A percentile compares a stretch with the other conserved stretches of the same genome.
Evolutionary conservation across 2,888 invertebrate genomes (phyloP).

Genomic region (Zaprionus bogoriensis): DNA sequence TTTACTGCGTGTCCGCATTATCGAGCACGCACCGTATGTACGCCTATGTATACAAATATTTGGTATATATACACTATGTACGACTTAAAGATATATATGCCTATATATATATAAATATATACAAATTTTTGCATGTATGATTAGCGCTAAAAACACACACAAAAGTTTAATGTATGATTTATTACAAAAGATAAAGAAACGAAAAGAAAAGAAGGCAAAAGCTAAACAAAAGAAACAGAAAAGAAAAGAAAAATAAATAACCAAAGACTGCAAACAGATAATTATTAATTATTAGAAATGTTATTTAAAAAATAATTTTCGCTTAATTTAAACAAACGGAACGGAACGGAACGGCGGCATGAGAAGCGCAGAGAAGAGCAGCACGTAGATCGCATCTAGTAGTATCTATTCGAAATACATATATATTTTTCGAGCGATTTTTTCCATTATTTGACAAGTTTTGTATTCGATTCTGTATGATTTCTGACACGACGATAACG

Average conservation of each 20-base stretch:
- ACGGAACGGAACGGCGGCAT: constrained; percentile 17
- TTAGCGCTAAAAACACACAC: constrained; percentile 26
- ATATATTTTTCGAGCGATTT: constrained; percentile 30
- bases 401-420: constrained; percentile 5
- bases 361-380: constrained; percentile 20
- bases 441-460: constrained; percentile 9
- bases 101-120: constrained; percentile 15
- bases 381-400: constrained; percentile 12
- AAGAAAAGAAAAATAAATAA: constrained; percentile 81
- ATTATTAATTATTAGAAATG: constrained; percentile 83
- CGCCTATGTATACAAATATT: constrained; percentile 47
- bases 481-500: background rate
- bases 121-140: constrained; percentile 44
- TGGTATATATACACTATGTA: constrained; percentile 42
- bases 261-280: constrained; percentile 84
- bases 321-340: constrained; percentile 58
- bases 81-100: constrained; percentile 53
- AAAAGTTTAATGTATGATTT: constrained; percentile 62
- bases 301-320: constrained; percentile 81
- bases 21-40: no score
- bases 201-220: constrained; percentile 76
- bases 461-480: constrained; percentile 2
- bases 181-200: constrained; percentile 59
- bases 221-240: constrained; percentile 40
- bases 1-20: no score